Evolutionary conservation across 2,888 invertebrate genomes (phyloP).

Genomic region (Glyphotaelius pellucidus): DNA sequence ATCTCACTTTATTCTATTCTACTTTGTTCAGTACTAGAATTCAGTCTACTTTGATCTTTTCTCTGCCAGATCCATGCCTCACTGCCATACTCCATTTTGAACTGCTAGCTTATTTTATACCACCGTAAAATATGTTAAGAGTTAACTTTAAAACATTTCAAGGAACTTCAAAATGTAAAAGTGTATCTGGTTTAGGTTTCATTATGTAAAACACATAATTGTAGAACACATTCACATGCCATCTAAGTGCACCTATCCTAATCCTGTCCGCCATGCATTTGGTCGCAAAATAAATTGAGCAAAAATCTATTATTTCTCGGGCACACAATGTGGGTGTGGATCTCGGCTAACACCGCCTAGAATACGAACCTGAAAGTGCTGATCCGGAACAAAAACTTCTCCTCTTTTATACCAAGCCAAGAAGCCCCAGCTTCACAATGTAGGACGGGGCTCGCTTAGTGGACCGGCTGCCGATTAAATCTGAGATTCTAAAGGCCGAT

Average conservation of each 20-base stretch:
- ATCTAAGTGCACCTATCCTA: not conserved
- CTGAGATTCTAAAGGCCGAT: conserved; percentile 31
- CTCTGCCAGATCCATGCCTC: no score
- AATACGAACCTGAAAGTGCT: conserved; percentile 45
- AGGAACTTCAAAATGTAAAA: no score
- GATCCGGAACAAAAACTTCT: conserved; percentile 39
- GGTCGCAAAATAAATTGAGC: not conserved
- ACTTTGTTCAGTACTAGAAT: no score
- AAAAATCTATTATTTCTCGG: not conserved
- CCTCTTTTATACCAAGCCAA: conserved; percentile 18
- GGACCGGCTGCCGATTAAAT: conserved; percentile 30
- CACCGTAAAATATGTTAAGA: no score
- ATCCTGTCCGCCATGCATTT: not conserved
- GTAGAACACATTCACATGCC: not conserved
- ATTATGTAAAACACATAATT: not conserved
- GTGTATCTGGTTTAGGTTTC: not conserved
- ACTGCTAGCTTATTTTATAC: no score
- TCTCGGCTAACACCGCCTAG: conserved; percentile 46
- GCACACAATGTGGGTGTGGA: not conserved
- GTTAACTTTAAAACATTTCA: no score
- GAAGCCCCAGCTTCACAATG: not conserved
- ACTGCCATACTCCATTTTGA: no score
- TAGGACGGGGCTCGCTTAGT: conserved; percentile 17
- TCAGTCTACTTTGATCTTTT: no score
- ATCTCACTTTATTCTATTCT: no score